Conservation (phyloP, 2,113 vertebrate species). For the Haemorhous mexicanus region DNA sequence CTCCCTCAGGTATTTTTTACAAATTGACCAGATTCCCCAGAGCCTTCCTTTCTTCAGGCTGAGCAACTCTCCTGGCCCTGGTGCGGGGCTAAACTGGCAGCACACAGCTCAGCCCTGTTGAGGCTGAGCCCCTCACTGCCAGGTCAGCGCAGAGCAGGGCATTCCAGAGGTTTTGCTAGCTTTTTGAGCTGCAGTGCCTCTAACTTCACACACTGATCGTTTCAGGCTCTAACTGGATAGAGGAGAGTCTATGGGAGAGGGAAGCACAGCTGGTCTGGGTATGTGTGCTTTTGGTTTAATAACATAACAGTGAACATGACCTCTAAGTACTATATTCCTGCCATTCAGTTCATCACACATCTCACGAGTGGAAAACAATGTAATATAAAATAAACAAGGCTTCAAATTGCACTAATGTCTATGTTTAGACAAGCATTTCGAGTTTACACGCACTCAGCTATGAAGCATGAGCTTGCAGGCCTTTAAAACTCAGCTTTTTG, state of each 20-base stretch:
- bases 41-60: not conserved
- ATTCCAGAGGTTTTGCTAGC: not conserved
- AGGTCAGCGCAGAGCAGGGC: fast-evolving
- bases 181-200: not conserved
- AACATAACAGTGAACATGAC: fast-evolving
- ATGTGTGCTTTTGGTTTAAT: not conserved
- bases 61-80: fast-evolving
- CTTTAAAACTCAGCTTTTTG: not conserved
- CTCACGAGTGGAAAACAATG: not conserved
- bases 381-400: not conserved
- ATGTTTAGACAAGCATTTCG: not conserved
- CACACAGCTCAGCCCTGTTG: fast-evolving
- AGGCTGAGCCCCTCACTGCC: not conserved
- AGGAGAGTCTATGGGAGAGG: not conserved
- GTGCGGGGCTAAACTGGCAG: not conserved
- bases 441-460: not conserved
- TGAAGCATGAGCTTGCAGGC: not conserved
- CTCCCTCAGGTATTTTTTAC: not conserved
- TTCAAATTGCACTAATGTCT: not conserved
- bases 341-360: not conserved
- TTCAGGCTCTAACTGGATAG: not conserved
- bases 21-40: not conserved
- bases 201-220: not conserved
- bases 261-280: not conserved
- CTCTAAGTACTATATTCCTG: not conserved